Base-by-base conservation (phyloP, 2,797 vertebrate genomes). In the Erpetoichthys calabaricus region DNA sequence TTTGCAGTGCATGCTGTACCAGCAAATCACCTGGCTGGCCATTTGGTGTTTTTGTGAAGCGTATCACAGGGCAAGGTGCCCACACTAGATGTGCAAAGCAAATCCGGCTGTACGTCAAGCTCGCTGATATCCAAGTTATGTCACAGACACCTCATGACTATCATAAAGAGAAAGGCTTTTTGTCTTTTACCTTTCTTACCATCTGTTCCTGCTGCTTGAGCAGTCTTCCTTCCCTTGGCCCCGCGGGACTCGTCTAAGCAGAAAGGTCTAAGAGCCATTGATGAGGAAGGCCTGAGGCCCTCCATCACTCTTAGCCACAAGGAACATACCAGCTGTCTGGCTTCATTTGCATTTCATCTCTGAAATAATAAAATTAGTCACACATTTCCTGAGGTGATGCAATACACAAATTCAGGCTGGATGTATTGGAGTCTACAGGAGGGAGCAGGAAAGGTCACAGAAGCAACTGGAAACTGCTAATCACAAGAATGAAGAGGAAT, bases 281-380 rank as follows among this genome's bases (percentile, higher is more conserved):
- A 86, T 73, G 82, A 80, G 86, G 76, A 77, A 82, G 73, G 82
- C 84, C 90, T 84, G 73, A 51, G 75, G 87, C 86, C 81, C 86
- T 91, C 85, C 85, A 87, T 91, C 90, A 89, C 83, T 84, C 81
- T 75, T 82, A 70, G 79, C 86, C 85, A 89, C 63, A 56, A 88
- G 85, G 84, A 87, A 80, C 73, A 79, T 85, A 78, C 88, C 92
- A 98, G 91, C 91, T 97, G 92, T 91, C 91, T 91, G 81, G 75
- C 80, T 84, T 92, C 89, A 94, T 98, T 94, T 96, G 83, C 90
- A 94, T 93, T 87, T 80, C 77, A 81, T 85, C 85, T 84, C 77
- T 84, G 78, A 87, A 90, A 89, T 93, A 97, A 96, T 92, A 91
- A 91, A 96, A 95, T 92, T 92, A 94, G 86, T 91, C 89, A 85